phyloP scores from a whole-genome alignment of 2,888 invertebrate genomes.

The Mechanitis mazaeus region DNA sequence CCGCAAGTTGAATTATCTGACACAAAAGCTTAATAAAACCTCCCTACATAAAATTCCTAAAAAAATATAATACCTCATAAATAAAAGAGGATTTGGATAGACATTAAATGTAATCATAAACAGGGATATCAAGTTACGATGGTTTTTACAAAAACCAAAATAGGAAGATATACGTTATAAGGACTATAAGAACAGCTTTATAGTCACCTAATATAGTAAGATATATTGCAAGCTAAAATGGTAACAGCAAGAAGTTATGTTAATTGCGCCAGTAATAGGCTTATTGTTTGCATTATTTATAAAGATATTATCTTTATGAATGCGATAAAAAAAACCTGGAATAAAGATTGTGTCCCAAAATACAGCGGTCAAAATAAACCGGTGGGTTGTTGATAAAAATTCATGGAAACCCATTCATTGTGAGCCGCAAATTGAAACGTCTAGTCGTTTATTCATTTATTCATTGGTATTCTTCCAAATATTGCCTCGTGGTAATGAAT shows the following conservation, averaged over 20 bases:
- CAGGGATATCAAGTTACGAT: slow-evolving; percentile 15
- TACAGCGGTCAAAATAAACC: slow-evolving; percentile 18
- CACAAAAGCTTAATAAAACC: too few species aligned
- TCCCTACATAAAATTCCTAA: slow-evolving; percentile 5
- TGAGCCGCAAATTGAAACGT: slow-evolving; percentile 41
- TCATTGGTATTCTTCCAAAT: slow-evolving; percentile 25
- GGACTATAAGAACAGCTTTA: too few species aligned
- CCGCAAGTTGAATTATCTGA: too few species aligned
- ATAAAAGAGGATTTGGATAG: slow-evolving; percentile 17
- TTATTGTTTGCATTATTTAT: too few species aligned
- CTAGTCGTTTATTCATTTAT: slow-evolving; percentile 30
- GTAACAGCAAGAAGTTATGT: too few species aligned
- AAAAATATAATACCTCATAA: slow-evolving; percentile 16
- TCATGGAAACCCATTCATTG: slow-evolving; percentile 41
- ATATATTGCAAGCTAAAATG: too few species aligned
- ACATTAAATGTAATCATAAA: slow-evolving; percentile 23
- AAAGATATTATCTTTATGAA: too few species aligned
- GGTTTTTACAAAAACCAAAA: slow-evolving; percentile 9
- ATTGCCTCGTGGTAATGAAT: slow-evolving; percentile 20
- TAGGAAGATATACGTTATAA: too few species aligned
- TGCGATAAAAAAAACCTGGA: too few species aligned
- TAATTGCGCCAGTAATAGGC: too few species aligned
- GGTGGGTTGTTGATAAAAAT: slow-evolving; percentile 34
- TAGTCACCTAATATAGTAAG: too few species aligned
- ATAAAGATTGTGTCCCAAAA: slow-evolving; percentile 3